Evolutionary conservation across 2,888 invertebrate genomes (phyloP), one percentile per base, ranked within the genome.

Genomic region (Endotricha flammealis): DNA sequence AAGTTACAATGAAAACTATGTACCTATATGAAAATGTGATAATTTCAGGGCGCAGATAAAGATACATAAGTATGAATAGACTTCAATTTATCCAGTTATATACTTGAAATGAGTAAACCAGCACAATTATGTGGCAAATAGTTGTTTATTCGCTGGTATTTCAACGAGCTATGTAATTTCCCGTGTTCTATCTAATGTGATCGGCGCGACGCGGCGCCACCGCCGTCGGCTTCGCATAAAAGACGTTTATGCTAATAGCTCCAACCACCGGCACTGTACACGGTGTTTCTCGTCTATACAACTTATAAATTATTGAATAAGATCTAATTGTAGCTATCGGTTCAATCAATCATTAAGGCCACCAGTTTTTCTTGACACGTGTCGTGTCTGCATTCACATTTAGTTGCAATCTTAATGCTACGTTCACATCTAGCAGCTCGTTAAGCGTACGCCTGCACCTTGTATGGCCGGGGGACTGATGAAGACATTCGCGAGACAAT

Each of bases 171-270:
- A 65, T 80, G 71, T 78, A 81, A 85, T 83, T 85, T 79, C 72
- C 75, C 70, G 67, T 57, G 71, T 66, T 66, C 61, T 65, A 74
- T 74, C 70, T 79, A 75, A 77, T 75, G 64, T 64, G 75, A 72
- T 64, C 65, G 74, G 65, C 74, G 79, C 74, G 76, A 66, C 75
- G 45, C 65, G 82, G 82, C 83, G 83, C 80, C 81, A 72, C 60
- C 67, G 74, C 66, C 59, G 75, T 61, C 81, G 78, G 79, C 75
- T 70, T 71, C 73, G 66, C 63, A 53, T 63, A 75, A 78, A 78
- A 73, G 71, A 67, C 70, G 53, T 69, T 77, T 75, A 82, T 81
- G 75, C 67, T 78, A 80, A 81, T 81, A 67, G 63, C 54, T 70
- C 59, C 65, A 70, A 64, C 65, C 57, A 63, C 64, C 56, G 49